phyloP scores from a whole-genome alignment of 2,888 invertebrate genomes.

The Andrena praecox region DNA sequence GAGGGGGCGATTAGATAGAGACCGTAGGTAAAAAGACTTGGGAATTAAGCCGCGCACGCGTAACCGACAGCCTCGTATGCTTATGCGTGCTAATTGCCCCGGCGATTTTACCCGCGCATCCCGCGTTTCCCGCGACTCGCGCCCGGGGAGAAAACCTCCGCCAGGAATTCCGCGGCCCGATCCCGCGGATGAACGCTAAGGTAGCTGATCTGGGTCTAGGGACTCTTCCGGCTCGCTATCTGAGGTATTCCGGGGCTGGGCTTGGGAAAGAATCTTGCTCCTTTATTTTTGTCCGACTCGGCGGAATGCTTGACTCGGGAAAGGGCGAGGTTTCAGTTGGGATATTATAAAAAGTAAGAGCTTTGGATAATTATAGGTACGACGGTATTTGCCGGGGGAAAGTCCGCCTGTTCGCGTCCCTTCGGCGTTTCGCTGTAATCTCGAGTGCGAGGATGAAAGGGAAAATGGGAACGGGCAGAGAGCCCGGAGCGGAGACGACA shows the following conservation, averaged over 20 bases:
- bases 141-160: not conserved
- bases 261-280: too few relatives aligned
- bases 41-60: constrained; percentile 63
- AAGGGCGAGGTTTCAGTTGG: not conserved
- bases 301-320: not conserved
- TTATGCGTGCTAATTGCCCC: constrained; percentile 65
- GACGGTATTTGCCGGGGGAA: too few relatives aligned
- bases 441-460: not conserved
- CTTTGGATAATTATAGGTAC: too few relatives aligned
- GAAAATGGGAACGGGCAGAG: not conserved
- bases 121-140: constrained; percentile 31
- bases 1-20: constrained; percentile 25
- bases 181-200: not conserved
- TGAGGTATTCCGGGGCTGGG: too few relatives aligned
- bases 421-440: too few relatives aligned
- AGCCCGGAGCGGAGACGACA: not conserved
- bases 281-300: too few relatives aligned
- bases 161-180: constrained; percentile 3
- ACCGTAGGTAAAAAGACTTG: constrained; percentile 38
- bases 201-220: not conserved
- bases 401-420: too few relatives aligned
- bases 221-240: not conserved
- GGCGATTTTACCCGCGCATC: constrained; percentile 47
- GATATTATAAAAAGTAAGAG: too few relatives aligned
- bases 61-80: constrained; percentile 50